Conservation (phyloP, 2,888 invertebrate species). For the Tipula lateralis region DNA sequence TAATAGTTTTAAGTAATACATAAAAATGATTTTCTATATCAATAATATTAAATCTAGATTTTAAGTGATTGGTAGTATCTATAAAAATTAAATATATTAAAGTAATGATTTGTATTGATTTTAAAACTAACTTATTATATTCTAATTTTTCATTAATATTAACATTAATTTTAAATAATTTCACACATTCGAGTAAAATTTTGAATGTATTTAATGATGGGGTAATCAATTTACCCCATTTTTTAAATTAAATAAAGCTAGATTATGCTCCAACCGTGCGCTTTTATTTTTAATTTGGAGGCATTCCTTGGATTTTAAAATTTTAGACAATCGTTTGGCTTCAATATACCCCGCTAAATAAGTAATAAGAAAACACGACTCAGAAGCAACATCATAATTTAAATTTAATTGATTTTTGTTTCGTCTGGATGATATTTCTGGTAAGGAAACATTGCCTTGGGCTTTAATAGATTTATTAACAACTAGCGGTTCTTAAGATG, state of each 20-base stretch:
- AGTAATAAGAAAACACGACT: neutral
- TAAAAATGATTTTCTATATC: neutral
- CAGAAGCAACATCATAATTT: neutral
- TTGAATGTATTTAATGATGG: neutral
- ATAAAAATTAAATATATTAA: neutral
- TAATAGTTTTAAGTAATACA: neutral
- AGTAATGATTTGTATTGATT: neutral
- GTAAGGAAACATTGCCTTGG: neutral
- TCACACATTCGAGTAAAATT: neutral
- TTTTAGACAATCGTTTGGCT: neutral
- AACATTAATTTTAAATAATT: neutral
- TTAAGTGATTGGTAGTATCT: too few relatives aligned
- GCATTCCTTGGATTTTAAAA: neutral
- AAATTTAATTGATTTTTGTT: neutral
- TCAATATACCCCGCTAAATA: neutral
- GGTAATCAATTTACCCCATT: neutral
- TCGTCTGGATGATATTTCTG: neutral
- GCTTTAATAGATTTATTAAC: neutral
- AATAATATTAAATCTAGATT: too few relatives aligned
- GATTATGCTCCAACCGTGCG: neutral
- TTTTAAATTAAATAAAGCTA: neutral
- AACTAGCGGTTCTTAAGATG: neutral
- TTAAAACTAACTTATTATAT: neutral
- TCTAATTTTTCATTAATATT: too few relatives aligned
- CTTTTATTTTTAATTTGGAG: neutral